phyloP scores from a whole-genome alignment of 2,888 invertebrate genomes.

The Rhabditoides inermis region DNA sequence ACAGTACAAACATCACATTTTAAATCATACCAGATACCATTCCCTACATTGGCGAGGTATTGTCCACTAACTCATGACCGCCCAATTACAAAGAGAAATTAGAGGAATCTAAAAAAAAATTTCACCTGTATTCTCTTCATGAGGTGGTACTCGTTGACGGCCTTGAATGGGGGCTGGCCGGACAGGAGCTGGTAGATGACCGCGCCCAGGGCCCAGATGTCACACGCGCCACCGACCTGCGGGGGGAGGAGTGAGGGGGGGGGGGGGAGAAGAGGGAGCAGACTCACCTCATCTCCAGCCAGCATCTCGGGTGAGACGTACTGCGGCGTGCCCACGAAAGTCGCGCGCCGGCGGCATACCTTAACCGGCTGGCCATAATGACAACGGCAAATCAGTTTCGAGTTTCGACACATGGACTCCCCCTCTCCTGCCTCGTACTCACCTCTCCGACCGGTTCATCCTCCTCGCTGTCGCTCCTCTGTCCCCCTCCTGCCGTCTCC shows the following conservation, averaged over 20 bases:
- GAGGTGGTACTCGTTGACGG: conserved; percentile 81
- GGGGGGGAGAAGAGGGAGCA: too few relatives aligned
- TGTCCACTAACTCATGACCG: too few relatives aligned
- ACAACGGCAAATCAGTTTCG: conserved; percentile 9
- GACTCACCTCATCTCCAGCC: conserved; percentile 54
- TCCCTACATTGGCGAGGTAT: too few relatives aligned
- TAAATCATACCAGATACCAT: too few relatives aligned
- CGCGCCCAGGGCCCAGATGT: conserved; percentile 86
- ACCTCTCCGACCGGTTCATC: background rate
- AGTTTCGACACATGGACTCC: background rate
- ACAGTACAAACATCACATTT: too few relatives aligned
- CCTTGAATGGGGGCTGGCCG: conserved; percentile 82
- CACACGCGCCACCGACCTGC: too few relatives aligned
- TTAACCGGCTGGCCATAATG: conserved; percentile 8
- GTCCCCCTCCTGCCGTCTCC: background rate
- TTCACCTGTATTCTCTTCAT: conserved; percentile 86
- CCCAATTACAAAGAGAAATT: too few relatives aligned
- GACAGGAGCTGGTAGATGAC: conserved; percentile 73
- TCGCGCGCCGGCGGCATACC: conserved; percentile 34
- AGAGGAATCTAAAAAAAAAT: too few relatives aligned
- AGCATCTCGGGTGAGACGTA: conserved; percentile 95
- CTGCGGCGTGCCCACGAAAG: conserved; percentile 94
- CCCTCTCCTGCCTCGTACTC: background rate
- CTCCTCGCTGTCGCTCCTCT: background rate
- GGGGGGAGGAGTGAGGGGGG: too few relatives aligned